Percentiles rank a stretch among this genome's conserved stretches.
phyloP scores from a whole-genome alignment of 2,797 vertebrate species.

The Myoxocephalus aenaeus region DNA sequence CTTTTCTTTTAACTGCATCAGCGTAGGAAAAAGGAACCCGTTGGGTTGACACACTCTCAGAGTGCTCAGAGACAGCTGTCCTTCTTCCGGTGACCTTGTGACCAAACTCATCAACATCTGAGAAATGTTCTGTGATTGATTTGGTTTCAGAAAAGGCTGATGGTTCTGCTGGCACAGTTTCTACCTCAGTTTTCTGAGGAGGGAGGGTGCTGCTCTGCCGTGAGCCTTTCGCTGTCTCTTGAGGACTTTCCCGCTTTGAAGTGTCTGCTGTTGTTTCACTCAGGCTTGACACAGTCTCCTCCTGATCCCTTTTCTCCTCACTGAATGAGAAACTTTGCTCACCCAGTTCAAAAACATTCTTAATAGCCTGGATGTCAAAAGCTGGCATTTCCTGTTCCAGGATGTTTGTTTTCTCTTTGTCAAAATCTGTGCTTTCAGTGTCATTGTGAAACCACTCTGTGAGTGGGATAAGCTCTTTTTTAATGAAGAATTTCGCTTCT shows the following conservation, averaged over 20 bases:
- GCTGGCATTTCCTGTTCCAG: constrained; percentile 77
- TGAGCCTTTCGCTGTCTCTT: constrained; percentile 68
- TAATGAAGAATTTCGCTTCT: constrained; percentile 69
- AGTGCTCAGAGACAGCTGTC: constrained; percentile 78
- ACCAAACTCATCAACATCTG: constrained; percentile 82
- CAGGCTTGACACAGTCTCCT: constrained; percentile 78
- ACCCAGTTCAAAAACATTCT: constrained; percentile 86
- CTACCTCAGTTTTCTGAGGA: constrained; percentile 59
- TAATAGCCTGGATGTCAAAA: constrained; percentile 85
- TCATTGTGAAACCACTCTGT: constrained; percentile 69
- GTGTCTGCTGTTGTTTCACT: constrained; percentile 75
- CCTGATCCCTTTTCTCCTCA: constrained; percentile 78
- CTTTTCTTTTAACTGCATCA: constrained; percentile 89
- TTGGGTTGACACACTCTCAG: constrained; percentile 74
- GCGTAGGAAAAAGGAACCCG: constrained; percentile 89
- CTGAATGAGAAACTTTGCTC: constrained; percentile 79
- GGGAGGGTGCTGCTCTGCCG: constrained; percentile 75
- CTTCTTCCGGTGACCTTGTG: constrained; percentile 79
- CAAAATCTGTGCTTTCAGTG: constrained; percentile 62
- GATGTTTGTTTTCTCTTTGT: constrained; percentile 69
- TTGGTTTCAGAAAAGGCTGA: constrained; percentile 80
- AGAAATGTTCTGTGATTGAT: constrained; percentile 82
- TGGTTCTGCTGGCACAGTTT: constrained; percentile 74
- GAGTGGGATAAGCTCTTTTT: constrained; percentile 71
- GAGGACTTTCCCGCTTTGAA: constrained; percentile 78